Evolutionary conservation across 2,888 invertebrate genomes (phyloP).

Genomic region (Sminthurides aquaticus): DNA sequence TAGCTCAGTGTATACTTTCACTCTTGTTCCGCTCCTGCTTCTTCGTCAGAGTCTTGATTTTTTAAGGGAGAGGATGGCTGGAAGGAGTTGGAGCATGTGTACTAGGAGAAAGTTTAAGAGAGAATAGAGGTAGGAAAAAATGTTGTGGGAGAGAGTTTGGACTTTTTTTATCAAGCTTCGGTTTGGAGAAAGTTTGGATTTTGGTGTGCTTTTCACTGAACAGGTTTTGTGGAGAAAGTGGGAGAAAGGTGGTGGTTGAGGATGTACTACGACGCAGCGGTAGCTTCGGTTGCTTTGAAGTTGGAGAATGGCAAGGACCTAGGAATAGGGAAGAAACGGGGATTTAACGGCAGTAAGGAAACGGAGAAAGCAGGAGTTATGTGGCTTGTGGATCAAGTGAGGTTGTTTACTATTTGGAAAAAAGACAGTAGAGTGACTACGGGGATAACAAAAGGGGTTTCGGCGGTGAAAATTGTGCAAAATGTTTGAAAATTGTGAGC

Average conservation of each 20-base stretch:
- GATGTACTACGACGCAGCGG: background rate
- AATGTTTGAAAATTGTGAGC: background rate
- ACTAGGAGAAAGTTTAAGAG: background rate
- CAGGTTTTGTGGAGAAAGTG: background rate
- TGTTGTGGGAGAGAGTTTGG: conserved; percentile 2
- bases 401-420: background rate
- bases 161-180: background rate
- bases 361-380: too few species aligned
- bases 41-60: too few species aligned
- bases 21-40: too few species aligned
- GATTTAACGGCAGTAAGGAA: too few species aligned
- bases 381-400: background rate
- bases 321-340: too few species aligned
- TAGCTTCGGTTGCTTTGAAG: background rate
- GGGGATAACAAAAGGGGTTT: too few species aligned
- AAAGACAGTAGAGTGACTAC: too few species aligned
- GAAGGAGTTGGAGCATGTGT: conserved; percentile 3
- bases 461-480: too few species aligned
- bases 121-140: background rate
- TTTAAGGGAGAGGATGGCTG: background rate
- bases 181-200: background rate
- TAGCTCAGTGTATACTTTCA: too few species aligned
- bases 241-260: background rate
- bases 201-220: too few species aligned
- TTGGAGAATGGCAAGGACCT: background rate